Evolutionary conservation across 2,888 invertebrate species (phyloP).

Genomic region (Synergus gifuensis): DNA sequence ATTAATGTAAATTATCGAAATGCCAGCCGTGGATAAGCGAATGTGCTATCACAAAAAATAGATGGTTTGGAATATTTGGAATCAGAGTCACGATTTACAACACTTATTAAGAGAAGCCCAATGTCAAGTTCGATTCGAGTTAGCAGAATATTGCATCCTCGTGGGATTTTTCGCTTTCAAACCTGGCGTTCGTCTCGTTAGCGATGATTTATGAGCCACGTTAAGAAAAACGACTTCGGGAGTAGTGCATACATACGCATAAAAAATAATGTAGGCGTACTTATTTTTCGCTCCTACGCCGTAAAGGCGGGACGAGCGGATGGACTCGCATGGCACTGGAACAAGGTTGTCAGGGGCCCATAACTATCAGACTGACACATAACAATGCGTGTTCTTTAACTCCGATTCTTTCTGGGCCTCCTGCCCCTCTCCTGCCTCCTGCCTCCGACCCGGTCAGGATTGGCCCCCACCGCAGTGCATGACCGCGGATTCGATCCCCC

Average conservation of each 20-base stretch:
- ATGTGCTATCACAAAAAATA: no score
- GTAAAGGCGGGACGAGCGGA: slow-evolving; percentile 51
- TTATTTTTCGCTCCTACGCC: slow-evolving; percentile 50
- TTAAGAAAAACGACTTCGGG: slow-evolving; percentile 2
- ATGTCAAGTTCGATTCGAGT: background rate
- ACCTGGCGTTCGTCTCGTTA: background rate
- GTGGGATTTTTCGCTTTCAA: background rate
- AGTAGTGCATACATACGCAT: background rate
- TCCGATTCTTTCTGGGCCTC: slow-evolving; percentile 56
- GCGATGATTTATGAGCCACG: slow-evolving; percentile 6
- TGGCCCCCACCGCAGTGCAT: slow-evolving; percentile 51
- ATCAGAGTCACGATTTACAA: background rate
- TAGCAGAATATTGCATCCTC: background rate
- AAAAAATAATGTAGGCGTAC: slow-evolving; percentile 44
- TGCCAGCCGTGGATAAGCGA: no score
- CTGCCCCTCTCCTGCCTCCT: slow-evolving; percentile 26
- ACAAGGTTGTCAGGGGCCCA: slow-evolving; percentile 75
- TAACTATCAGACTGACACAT: slow-evolving; percentile 73
- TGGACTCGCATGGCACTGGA: slow-evolving; percentile 70
- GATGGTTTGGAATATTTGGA: background rate
- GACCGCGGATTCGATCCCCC: slow-evolving; percentile 62
- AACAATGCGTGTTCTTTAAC: slow-evolving; percentile 72
- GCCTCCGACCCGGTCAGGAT: slow-evolving; percentile 54
- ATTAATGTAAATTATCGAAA: no score
- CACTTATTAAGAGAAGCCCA: background rate